These are phyloP conservation scores for Lithobates sylvaticus DNA, from an alignment of 2,797 vertebrate species.

Conservation along the genomic window DNA sequence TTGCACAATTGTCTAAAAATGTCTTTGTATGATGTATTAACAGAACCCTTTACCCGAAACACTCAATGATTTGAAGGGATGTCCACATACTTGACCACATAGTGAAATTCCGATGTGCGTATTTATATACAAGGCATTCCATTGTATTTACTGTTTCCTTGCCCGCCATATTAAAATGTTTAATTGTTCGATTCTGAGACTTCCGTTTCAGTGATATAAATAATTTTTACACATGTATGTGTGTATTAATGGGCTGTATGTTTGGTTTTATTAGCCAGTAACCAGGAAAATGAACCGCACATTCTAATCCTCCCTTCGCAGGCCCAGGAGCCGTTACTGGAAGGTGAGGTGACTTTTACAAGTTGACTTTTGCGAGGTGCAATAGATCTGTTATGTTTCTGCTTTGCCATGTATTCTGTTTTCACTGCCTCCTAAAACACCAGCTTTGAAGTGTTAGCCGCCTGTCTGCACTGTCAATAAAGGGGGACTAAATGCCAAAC, in stretches of 20 bases:
- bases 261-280: conserved; percentile 16
- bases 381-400: conserved; percentile 10
- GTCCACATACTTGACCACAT: background rate
- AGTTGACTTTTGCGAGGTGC: conserved; percentile 45
- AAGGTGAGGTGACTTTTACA: conserved; percentile 52
- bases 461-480: background rate
- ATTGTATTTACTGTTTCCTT: background rate
- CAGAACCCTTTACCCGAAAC: too few relatives aligned
- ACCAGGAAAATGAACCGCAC: background rate
- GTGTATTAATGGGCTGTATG: conserved; percentile 18
- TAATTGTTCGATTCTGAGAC: conserved; percentile 19
- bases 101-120: background rate
- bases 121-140: background rate
- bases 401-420: conserved; percentile 26
- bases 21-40: too few relatives aligned
- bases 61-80: too few relatives aligned
- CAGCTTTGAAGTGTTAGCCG: conserved; percentile 49
- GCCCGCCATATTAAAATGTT: conserved; percentile 20
- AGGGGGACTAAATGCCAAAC: background rate
- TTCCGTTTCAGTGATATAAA: background rate
- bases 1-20: too few relatives aligned
- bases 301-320: background rate
- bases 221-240: conserved; percentile 12
- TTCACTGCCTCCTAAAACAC: conserved; percentile 35
- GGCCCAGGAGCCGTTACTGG: conserved; percentile 12